A percentile compares a stretch with the other conserved stretches of the same genome.
Conservation (phyloP, 1,140 invertebrate genomes). For the Probaryconus sp. region DNA sequence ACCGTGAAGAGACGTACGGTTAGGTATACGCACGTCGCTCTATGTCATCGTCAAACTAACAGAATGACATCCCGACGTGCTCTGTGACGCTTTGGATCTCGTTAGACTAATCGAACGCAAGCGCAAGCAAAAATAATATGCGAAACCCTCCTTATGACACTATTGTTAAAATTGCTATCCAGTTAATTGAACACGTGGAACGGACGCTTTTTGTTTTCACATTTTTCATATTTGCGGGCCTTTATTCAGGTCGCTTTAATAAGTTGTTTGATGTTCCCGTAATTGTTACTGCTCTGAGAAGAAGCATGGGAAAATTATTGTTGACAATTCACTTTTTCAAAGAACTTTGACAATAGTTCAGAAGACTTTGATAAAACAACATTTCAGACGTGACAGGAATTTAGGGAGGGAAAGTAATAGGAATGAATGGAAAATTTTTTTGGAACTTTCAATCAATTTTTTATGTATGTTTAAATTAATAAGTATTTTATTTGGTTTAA, state of each 20-base stretch:
- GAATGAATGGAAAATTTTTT: too few relatives aligned
- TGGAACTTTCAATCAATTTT: too few relatives aligned
- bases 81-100: conserved; percentile 46
- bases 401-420: too few relatives aligned
- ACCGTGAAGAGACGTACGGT: conserved; percentile 65
- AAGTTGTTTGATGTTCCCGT: too few relatives aligned
- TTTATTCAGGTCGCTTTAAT: conserved; percentile 5
- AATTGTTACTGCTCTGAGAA: too few relatives aligned
- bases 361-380: too few relatives aligned
- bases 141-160: conserved; percentile 21
- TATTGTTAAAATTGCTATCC: conserved; percentile 22
- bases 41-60: conserved; percentile 52
- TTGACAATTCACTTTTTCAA: too few relatives aligned
- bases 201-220: not conserved
- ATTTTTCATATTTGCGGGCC: conserved; percentile 1
- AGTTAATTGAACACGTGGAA: conserved; percentile 35
- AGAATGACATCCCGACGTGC: conserved; percentile 56
- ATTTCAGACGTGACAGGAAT: too few relatives aligned
- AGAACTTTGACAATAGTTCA: too few relatives aligned
- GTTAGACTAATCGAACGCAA: conserved; percentile 55
- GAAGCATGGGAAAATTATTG: too few relatives aligned
- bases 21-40: conserved; percentile 54
- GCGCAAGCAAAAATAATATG: conserved; percentile 24
- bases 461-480: too few relatives aligned
- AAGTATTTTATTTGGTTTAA: too few relatives aligned